Conservation (phyloP, 2,113 vertebrate species). For the Oncorhynchus keta region DNA sequence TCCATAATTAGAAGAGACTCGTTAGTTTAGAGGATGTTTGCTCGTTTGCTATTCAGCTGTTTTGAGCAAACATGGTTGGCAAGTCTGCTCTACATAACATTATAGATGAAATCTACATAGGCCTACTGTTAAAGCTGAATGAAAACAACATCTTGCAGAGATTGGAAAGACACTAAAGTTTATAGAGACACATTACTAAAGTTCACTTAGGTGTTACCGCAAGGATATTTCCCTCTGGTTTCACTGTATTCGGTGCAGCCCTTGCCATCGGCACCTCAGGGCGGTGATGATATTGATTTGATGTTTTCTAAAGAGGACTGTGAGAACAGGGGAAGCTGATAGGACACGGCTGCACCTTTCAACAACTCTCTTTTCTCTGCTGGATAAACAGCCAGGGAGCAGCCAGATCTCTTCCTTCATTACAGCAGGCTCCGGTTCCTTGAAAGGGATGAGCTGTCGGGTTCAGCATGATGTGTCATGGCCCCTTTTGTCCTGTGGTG, state of each 20-base stretch:
- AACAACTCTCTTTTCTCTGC: not conserved
- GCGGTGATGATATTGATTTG: constrained; percentile 16
- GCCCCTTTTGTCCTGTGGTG: constrained; percentile 10
- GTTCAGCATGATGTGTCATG: not conserved
- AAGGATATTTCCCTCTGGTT: no score
- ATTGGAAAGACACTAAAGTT: no score
- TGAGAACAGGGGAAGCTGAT: constrained; percentile 16
- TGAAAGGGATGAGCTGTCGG: not conserved
- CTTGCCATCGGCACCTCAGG: constrained; percentile 17
- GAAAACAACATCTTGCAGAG: no score
- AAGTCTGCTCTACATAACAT: no score
- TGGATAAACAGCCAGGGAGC: not conserved
- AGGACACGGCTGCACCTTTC: not conserved
- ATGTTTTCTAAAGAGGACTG: constrained; percentile 1
- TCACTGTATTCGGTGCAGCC: no score
- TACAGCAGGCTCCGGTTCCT: not conserved
- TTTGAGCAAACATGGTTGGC: not conserved
- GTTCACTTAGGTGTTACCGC: no score
- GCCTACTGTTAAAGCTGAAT: no score
- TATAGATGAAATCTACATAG: no score
- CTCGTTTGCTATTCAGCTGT: not conserved
- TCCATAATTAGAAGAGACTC: not conserved
- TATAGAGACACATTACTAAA: no score
- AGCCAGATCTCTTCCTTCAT: not conserved
- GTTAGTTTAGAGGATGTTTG: not conserved